phyloP scores from a whole-genome alignment of 2,888 invertebrate species.

The Morpho helenor region DNA sequence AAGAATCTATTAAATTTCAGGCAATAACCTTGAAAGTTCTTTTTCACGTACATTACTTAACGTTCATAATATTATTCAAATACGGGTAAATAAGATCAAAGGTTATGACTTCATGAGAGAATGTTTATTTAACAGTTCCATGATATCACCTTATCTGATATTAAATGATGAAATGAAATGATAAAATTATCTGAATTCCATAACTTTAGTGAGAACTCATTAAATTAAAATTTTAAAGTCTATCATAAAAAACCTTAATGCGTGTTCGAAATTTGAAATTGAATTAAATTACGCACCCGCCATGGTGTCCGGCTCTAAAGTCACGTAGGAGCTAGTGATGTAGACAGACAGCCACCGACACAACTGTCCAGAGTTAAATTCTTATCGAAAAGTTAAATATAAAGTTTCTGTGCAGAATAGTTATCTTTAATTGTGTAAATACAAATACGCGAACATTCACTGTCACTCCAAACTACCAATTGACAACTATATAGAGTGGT shows the following conservation, averaged over 20 bases:
- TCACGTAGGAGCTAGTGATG: constrained; percentile 36
- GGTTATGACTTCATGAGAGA: constrained; percentile 25
- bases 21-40: constrained; percentile 10
- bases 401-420: too few species aligned
- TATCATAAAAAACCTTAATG: constrained; percentile 15
- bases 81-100: constrained; percentile 28
- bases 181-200: neutral
- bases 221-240: neutral
- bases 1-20: neutral
- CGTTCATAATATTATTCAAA: constrained; percentile 4
- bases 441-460: too few species aligned
- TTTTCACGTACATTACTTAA: constrained; percentile 3
- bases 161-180: neutral
- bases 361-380: too few species aligned
- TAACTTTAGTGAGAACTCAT: neutral
- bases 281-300: constrained; percentile 47
- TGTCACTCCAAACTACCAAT: too few species aligned
- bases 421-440: too few species aligned
- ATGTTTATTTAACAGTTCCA: constrained; percentile 7
- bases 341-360: neutral
- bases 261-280: constrained; percentile 21
- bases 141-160: constrained; percentile 1
- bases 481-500: too few species aligned
- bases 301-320: constrained; percentile 42
- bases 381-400: too few species aligned